A percentile compares a stretch with the other conserved stretches of the same genome.
phyloP scores from a whole-genome alignment of 2,113 vertebrate species.

The Silurus asotus region DNA sequence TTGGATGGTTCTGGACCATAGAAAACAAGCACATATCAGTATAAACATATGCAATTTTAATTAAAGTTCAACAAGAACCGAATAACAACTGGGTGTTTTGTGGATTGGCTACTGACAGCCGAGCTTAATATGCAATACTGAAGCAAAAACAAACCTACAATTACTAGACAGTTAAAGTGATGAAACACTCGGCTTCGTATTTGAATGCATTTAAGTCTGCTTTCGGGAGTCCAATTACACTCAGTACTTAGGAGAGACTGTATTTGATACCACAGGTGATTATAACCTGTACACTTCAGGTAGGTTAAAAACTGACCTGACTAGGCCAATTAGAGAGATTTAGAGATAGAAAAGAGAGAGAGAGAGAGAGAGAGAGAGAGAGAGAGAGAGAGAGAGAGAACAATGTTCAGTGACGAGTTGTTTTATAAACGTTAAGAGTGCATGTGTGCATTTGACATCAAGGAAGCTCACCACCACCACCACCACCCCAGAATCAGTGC shows the following conservation, averaged over 20 bases:
- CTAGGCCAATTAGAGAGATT: slow-evolving; percentile 44
- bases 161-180: slow-evolving; percentile 56
- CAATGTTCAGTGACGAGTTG: slow-evolving; percentile 50
- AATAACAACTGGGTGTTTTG: slow-evolving; percentile 62
- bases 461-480: slow-evolving; percentile 49
- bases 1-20: slow-evolving; percentile 76
- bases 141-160: slow-evolving; percentile 56
- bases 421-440: slow-evolving; percentile 57
- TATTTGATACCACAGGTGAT: slow-evolving; percentile 58
- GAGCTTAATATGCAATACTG: slow-evolving; percentile 59
- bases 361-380: slow-evolving; percentile 1
- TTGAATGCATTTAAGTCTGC: slow-evolving; percentile 59
- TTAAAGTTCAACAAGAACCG: slow-evolving; percentile 64
- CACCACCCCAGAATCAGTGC: slow-evolving; percentile 60
- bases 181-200: slow-evolving; percentile 55
- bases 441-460: slow-evolving; percentile 58
- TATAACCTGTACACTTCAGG: slow-evolving; percentile 48
- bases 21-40: slow-evolving; percentile 76
- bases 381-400: neutral
- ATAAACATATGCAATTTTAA: slow-evolving; percentile 74
- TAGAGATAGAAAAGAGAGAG: neutral
- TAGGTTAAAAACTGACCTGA: slow-evolving; percentile 37
- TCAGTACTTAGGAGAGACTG: slow-evolving; percentile 53
- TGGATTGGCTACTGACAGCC: slow-evolving; percentile 57
- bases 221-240: slow-evolving; percentile 55